Evolutionary conservation across 2,888 invertebrate species (phyloP).

Genomic region (Epinotia nisella): DNA sequence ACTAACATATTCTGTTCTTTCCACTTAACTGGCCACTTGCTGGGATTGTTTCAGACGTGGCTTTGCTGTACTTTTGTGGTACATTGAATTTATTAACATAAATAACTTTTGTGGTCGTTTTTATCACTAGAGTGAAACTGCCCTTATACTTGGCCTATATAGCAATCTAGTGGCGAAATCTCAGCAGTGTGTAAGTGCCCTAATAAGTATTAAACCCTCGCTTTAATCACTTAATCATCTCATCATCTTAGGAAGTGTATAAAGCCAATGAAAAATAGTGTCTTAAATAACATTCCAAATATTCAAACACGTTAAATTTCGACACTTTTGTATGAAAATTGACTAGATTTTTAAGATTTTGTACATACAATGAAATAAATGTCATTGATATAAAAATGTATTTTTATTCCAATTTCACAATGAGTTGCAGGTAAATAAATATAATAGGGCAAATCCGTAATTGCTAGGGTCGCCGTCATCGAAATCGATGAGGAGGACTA

Average conservation of each 20-base stretch:
- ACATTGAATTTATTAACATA: no score
- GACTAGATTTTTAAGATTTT: slow-evolving; percentile 83
- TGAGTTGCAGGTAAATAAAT: slow-evolving; percentile 5
- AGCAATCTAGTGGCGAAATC: slow-evolving; percentile 26
- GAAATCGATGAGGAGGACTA: no score
- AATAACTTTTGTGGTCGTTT: no score
- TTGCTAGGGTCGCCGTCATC: no score
- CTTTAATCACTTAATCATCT: slow-evolving; percentile 71
- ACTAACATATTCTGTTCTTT: slow-evolving; percentile 18
- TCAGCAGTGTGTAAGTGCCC: slow-evolving; percentile 45
- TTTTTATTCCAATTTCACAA: slow-evolving; percentile 55
- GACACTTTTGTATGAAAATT: slow-evolving; percentile 83
- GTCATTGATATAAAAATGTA: slow-evolving; percentile 75
- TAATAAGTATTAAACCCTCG: slow-evolving; percentile 62
- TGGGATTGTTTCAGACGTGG: slow-evolving; percentile 18
- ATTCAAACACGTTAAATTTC: slow-evolving; percentile 80
- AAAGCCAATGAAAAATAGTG: slow-evolving; percentile 79
- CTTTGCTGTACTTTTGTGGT: slow-evolving; percentile 24
- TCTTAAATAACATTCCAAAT: slow-evolving; percentile 83
- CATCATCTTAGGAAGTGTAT: slow-evolving; percentile 69
- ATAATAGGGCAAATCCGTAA: no score
- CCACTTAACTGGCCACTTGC: slow-evolving; percentile 21
- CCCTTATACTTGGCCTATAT: slow-evolving; percentile 23
- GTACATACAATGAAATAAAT: slow-evolving; percentile 85
- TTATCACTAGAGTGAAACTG: slow-evolving; percentile 16